These are phyloP conservation scores for Caenorhabditis sulstoni DNA, from an alignment of 2,888 invertebrate species.

Conservation along the genomic window DNA sequence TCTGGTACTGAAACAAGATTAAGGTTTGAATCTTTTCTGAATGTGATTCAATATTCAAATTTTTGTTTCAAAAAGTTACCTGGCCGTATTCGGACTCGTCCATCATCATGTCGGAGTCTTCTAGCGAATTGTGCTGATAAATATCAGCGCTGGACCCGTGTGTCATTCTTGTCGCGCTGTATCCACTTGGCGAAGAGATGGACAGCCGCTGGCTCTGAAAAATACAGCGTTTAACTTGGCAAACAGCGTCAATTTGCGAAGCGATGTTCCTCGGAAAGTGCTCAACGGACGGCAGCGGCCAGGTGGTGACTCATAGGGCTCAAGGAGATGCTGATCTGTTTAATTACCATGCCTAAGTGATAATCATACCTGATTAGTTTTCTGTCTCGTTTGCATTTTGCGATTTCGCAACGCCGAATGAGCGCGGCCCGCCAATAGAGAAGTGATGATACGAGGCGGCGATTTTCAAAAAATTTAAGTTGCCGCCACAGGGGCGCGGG, in stretches of 20 bases:
- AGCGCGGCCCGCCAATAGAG: not conserved
- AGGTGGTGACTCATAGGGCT: too few species aligned
- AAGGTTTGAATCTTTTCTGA: too few species aligned
- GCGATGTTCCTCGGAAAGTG: too few species aligned
- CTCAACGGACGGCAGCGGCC: too few species aligned
- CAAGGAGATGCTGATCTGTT: too few species aligned
- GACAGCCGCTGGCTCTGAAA: conserved; percentile 10
- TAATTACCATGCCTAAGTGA: not conserved
- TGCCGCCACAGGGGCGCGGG: conserved; percentile 22
- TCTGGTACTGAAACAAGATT: conserved; percentile 31
- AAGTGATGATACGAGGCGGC: not conserved
- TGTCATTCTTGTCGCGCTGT: conserved; percentile 18
- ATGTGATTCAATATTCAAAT: too few species aligned
- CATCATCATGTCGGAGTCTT: conserved; percentile 46
- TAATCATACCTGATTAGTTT: not conserved
- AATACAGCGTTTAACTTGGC: not conserved
- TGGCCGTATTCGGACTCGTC: conserved; percentile 50
- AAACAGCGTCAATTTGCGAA: not conserved
- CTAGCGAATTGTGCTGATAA: conserved; percentile 47
- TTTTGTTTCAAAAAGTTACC: conserved; percentile 12
- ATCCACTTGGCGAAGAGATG: not conserved
- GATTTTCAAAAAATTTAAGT: not conserved
- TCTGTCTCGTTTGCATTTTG: conserved; percentile 11
- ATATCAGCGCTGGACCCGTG: conserved; percentile 27
- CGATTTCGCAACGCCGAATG: not conserved